Evolutionary conservation across 1,140 invertebrate species (phyloP), one percentile per base, ranked within the genome.

Genomic region (Odontomachus brunneus): DNA sequence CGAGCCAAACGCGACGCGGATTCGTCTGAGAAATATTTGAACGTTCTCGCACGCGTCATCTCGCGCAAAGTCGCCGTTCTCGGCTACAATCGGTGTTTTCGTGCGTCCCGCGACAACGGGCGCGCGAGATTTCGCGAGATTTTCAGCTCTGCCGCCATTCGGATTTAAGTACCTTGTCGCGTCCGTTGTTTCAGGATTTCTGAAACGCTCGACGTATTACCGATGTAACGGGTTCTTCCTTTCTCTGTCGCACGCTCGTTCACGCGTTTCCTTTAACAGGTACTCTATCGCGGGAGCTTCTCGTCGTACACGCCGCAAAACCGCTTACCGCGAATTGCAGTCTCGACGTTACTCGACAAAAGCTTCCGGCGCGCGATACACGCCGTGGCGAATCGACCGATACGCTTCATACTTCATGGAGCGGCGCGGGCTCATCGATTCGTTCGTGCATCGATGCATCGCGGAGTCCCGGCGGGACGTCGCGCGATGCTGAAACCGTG

Each of bases 281-380:
- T 38, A 69, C 26, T 49, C 29, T 71, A 65, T 80, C 63, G 14
- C 15, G 17, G 24, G 51, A 80, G 51, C 65, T 48, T 57, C 53
- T 69, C 53, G 53, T 24, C 22, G 51, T 80, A 80, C 53, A 80
- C 22, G 71, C 75, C 65, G 75, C 75, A 80, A 80, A 80, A 80
- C 75, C 75, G 75, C 75, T 80, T 80, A 80, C 75, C 75, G 53
- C 75, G 75, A 80, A 80, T 80, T 80, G 65, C 75, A 80, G 65
- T 57, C 75, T 80, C 75, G 74, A 49, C 74, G 74, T 80, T 80
- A 80, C 51, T 71, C 75, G 53, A 80, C 75, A 80, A 80, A 80
- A 80, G 75, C 75, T 57, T 51, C 75, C 26, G 38, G 29, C 26
- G 75, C 75, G n/a, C 53, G 66, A 24, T 69, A n/a, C n/a, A 71